These are phyloP conservation scores for Tetramorium alpestre DNA, from an alignment of 1,140 invertebrate genomes.

Conservation along the genomic window DNA sequence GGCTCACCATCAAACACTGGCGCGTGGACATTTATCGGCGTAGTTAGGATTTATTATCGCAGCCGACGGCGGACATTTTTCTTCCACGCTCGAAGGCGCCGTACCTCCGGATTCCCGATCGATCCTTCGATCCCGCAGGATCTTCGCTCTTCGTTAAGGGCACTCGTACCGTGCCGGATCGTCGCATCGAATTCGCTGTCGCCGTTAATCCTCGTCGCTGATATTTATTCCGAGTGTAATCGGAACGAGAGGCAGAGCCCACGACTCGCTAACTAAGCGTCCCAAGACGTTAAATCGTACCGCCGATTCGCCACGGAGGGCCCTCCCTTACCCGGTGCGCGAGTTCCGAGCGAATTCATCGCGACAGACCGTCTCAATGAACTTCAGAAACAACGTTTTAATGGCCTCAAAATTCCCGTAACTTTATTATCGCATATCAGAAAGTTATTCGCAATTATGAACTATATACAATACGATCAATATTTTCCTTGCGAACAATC, in stretches of 20 bases:
- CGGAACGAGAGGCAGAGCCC: conserved; percentile 48
- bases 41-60: conserved; percentile 65
- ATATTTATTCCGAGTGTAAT: conserved; percentile 63
- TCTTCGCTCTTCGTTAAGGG: conserved; percentile 50
- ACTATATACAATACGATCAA: neutral
- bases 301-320: conserved; percentile 53
- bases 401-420: conserved; percentile 5
- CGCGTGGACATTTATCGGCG: conserved; percentile 69
- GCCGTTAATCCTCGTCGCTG: conserved; percentile 57
- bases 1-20: conserved; percentile 67
- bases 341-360: conserved; percentile 45
- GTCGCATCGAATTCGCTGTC: conserved; percentile 60
- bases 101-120: conserved; percentile 27
- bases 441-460: conserved; percentile 1
- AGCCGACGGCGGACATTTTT: conserved; percentile 54
- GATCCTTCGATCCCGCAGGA: conserved; percentile 47
- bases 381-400: conserved; percentile 39
- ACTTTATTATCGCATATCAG: conserved; percentile 25
- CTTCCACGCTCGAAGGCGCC: conserved; percentile 53
- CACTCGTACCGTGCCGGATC: conserved; percentile 52
- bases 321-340: conserved; percentile 35
- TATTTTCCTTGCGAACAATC: neutral
- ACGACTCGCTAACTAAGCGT: conserved; percentile 59
- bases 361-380: neutral
- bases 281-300: conserved; percentile 57